Conservation (phyloP, 2,797 vertebrate species). For the Thunnus albacares region DNA sequence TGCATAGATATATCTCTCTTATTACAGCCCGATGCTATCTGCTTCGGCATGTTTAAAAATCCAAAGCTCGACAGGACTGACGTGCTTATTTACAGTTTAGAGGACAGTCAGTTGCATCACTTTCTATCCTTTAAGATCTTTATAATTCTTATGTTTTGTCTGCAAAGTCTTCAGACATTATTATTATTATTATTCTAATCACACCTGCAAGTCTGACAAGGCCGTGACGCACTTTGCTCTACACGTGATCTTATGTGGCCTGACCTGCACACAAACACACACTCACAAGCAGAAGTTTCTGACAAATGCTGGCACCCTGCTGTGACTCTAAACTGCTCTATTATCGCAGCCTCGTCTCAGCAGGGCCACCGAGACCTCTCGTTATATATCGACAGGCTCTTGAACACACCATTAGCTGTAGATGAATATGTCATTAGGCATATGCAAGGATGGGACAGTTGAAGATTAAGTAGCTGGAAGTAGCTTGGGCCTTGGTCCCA, state of each 20-base stretch:
- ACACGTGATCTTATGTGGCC: not conserved
- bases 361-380: constrained; percentile 40
- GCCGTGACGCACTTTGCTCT: constrained; percentile 21
- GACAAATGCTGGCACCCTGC: constrained; percentile 14
- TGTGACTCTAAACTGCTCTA: constrained; percentile 32
- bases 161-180: not conserved
- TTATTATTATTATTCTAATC: not conserved
- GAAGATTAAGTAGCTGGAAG: constrained; percentile 32
- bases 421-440: constrained; percentile 57
- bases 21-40: not conserved
- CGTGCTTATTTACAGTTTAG: no score
- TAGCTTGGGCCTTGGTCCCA: constrained; percentile 26
- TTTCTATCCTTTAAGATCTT: not conserved
- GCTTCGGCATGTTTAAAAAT: no score
- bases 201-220: not conserved
- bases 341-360: constrained; percentile 37
- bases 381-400: constrained; percentile 39
- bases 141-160: not conserved
- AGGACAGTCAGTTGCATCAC: not conserved
- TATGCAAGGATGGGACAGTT: constrained; percentile 30
- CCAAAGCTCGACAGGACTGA: constrained; percentile 3
- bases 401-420: constrained; percentile 47
- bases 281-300: not conserved
- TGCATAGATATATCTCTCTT: not conserved
- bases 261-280: not conserved